Evolutionary conservation across 1,140 invertebrate genomes (phyloP).

Genomic region (Homarus americanus): DNA sequence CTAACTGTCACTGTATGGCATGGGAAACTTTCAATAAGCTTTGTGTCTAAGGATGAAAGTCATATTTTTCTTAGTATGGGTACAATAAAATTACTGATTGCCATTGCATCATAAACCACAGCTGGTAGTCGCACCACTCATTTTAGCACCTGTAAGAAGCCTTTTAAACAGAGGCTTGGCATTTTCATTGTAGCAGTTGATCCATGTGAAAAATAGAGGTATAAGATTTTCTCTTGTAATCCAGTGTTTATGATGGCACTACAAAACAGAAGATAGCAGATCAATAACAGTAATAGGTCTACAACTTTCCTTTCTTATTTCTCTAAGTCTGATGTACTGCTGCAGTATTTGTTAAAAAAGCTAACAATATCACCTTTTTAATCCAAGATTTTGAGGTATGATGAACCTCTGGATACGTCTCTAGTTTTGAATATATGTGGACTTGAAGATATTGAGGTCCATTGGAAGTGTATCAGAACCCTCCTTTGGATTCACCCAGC

Average conservation of each 20-base stretch:
- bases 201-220: slow-evolving; percentile 48
- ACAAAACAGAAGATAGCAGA: slow-evolving; percentile 39
- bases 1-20: slow-evolving; percentile 11
- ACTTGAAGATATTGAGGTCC: not conserved
- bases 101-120: slow-evolving; percentile 61
- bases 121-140: slow-evolving; percentile 62
- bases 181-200: slow-evolving; percentile 36
- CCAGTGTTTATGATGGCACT: slow-evolving; percentile 30
- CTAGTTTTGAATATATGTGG: not conserved
- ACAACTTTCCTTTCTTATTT: slow-evolving; percentile 3
- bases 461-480: not conserved
- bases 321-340: slow-evolving; percentile 1
- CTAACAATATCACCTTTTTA: not conserved
- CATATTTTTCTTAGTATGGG: slow-evolving; percentile 44
- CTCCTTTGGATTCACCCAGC: not conserved
- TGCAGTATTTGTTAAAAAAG: not conserved
- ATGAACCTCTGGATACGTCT: not conserved
- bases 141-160: slow-evolving; percentile 69
- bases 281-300: slow-evolving; percentile 27
- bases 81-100: slow-evolving; percentile 67
- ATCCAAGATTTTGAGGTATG: not conserved
- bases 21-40: not conserved
- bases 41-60: not conserved
- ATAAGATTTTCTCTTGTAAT: slow-evolving; percentile 29
- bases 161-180: slow-evolving; percentile 1